Conservation (phyloP, 2,797 vertebrate genomes). For the Anomalospiza imberbis region DNA sequence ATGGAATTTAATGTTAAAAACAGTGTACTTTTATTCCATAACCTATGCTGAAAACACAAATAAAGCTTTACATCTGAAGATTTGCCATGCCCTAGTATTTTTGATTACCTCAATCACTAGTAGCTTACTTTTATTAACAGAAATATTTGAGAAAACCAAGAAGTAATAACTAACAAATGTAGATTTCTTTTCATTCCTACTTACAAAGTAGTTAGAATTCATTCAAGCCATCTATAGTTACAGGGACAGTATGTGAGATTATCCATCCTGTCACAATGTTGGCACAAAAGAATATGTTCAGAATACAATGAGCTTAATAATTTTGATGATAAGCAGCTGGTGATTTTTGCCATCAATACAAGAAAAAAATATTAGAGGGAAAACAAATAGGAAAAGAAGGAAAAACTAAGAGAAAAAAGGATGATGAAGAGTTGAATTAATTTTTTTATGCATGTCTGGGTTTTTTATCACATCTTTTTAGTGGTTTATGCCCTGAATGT, state of each 20-base stretch:
- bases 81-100: neutral
- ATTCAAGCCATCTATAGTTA: constrained; percentile 10
- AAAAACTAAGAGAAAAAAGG: neutral
- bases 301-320: neutral
- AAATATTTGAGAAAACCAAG: constrained; percentile 5
- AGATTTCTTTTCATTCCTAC: neutral
- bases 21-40: neutral
- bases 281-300: neutral
- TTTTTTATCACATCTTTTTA: neutral
- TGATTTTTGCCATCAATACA: neutral
- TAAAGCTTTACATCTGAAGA: neutral
- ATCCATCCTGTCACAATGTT: neutral
- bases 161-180: constrained; percentile 29
- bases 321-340: constrained; percentile 13
- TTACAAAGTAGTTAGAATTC: neutral
- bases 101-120: neutral
- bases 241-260: neutral
- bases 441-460: neutral
- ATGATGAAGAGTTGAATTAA: neutral
- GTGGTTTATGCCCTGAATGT: neutral
- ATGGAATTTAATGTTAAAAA: neutral
- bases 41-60: neutral
- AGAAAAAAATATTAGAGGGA: neutral
- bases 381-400: neutral
- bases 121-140: constrained; percentile 12